Base-by-base conservation (phyloP, 1,140 invertebrate species). In the Parapsyche elsis region DNA sequence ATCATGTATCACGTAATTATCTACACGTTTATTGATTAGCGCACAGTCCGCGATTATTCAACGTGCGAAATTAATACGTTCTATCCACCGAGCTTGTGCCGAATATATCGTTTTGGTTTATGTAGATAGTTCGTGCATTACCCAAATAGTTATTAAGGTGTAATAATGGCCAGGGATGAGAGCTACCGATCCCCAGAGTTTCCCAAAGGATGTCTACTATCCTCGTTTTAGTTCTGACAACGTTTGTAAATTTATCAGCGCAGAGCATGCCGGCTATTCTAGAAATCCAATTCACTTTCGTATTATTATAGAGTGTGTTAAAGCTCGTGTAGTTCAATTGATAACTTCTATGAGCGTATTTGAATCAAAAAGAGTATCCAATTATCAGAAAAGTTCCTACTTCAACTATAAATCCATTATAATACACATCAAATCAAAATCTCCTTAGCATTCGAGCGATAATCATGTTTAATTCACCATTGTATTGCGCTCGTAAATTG, bases 141-240 rank as follows among this genome's bases (percentile, higher is more conserved):
- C 10, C 44, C 73, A 75, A 75, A 57, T 57, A 57, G 73, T 75
- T 75, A 75, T 75, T 49, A 26, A 75, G 45, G 73, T 24, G 73
- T 57, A 53, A 75, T 75, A 75, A 75, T 57, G 23, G 24, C 5
- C 45, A 46, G 24, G 16, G 71, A 23, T n/a, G 53, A 75, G 23
- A 26, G 46, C 1, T 26, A 67, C 64, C 5, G 53, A 21, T 75
- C 45, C 49, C n/a, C 16, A 21, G 5, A 75, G 46, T 57, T 75
- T 57, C 73, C 73, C 73, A 57, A 57, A 57, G 49, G 64, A 30
- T 12, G 64, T 61, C 5, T 19, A 46, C 49, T 14, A n/a, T 75
- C 21, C 19, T 21, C n/a, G 73, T 26, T 71, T 53, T 49, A 16
- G 73, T 26, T 30, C 49, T 53, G 49, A 12, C 49, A 5, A 14